phyloP scores from a whole-genome alignment of 2,113 vertebrate genomes.

The Rhipidura dahli region DNA sequence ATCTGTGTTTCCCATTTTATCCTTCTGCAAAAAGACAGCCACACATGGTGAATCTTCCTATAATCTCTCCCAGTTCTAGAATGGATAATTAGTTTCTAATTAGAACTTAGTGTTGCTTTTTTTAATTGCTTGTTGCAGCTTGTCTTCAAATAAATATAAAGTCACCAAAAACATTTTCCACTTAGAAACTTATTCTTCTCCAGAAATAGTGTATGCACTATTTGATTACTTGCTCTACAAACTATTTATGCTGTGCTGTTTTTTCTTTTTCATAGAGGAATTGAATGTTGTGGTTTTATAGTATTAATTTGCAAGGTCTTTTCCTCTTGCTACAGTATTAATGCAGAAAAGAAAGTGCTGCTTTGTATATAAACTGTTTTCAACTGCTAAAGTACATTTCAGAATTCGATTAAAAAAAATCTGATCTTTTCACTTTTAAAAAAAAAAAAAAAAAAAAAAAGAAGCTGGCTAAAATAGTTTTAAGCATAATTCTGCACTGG shows the following conservation, averaged over 20 bases:
- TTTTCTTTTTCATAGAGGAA: not conserved
- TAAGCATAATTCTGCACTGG: not conserved
- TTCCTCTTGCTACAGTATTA: not conserved
- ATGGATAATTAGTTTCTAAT: not conserved
- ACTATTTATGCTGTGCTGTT: not conserved
- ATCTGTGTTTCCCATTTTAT: not conserved
- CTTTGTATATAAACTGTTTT: not conserved
- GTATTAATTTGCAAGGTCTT: not conserved
- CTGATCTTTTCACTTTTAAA: not conserved
- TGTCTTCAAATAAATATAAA: not conserved
- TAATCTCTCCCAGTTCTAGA: not conserved
- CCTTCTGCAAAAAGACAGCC: not conserved
- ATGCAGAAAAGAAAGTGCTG: not conserved
- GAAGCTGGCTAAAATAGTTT: not conserved
- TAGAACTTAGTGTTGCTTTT: not conserved
- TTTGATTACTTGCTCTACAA: not conserved
- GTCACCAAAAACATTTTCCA: not conserved
- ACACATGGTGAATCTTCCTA: not conserved
- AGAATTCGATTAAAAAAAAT: not conserved
- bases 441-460: not conserved
- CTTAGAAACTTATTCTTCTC: not conserved
- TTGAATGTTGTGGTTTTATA: not conserved
- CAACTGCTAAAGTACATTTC: not conserved
- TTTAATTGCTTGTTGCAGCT: not conserved
- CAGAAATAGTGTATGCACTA: not conserved